Evolutionary conservation across 2,888 invertebrate species (phyloP).

Genomic region (Podabrus alpinus): DNA sequence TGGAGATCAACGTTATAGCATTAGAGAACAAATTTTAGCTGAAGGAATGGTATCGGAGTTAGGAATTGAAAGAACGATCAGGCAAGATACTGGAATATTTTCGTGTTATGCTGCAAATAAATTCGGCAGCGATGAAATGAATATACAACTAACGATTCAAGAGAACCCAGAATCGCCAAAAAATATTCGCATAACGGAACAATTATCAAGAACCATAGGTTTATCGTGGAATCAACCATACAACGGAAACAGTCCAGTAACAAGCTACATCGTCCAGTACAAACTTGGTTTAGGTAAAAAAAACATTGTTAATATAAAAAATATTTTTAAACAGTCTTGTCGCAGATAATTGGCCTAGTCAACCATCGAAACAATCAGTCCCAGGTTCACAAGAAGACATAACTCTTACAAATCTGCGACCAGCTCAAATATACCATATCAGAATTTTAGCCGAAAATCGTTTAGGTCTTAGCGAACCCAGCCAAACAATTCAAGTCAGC

Average conservation of each 20-base stretch:
- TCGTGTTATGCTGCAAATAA: slow-evolving; percentile 87
- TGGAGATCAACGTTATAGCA: slow-evolving; percentile 74
- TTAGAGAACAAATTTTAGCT: slow-evolving; percentile 75
- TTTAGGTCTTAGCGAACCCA: slow-evolving; percentile 84
- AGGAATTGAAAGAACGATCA: slow-evolving; percentile 80
- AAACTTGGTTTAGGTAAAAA: slow-evolving; percentile 78
- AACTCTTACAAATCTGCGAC: slow-evolving; percentile 79
- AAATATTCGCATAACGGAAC: slow-evolving; percentile 82
- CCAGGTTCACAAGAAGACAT: slow-evolving; percentile 83
- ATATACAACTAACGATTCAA: slow-evolving; percentile 87
- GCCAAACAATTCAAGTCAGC: slow-evolving; percentile 83
- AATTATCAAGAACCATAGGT: slow-evolving; percentile 81
- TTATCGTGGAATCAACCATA: slow-evolving; percentile 90
- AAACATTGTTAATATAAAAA: background rate
- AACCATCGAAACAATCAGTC: slow-evolving; percentile 80
- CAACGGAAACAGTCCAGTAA: slow-evolving; percentile 86
- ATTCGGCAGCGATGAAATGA: slow-evolving; percentile 89
- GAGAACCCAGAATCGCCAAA: slow-evolving; percentile 90
- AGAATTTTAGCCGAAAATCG: slow-evolving; percentile 89
- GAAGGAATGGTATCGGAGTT: slow-evolving; percentile 85
- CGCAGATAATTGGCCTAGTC: slow-evolving; percentile 80
- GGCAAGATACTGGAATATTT: slow-evolving; percentile 88
- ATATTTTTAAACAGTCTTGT: slow-evolving; percentile 32
- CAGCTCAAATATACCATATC: slow-evolving; percentile 86
- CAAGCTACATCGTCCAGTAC: slow-evolving; percentile 86